phyloP scores from a whole-genome alignment of 2,113 vertebrate genomes.

The Leuciscus idus region DNA sequence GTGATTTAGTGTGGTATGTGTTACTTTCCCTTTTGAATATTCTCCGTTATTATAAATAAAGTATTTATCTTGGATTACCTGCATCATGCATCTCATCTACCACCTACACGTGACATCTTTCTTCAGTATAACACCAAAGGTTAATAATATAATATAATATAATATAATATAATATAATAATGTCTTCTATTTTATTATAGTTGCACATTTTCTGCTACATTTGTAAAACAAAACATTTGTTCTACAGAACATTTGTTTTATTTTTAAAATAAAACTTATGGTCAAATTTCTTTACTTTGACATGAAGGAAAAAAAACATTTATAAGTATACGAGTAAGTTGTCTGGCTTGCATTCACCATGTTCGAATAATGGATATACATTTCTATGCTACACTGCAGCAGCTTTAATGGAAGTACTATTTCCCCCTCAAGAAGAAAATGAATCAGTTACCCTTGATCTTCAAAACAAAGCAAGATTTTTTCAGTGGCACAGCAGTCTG shows the following conservation, averaged over 20 bases:
- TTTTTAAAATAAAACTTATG: neutral
- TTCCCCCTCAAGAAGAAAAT: slow-evolving; percentile 57
- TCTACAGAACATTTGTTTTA: neutral
- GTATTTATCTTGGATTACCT: too few species aligned
- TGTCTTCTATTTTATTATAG: too few species aligned
- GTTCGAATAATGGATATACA: neutral
- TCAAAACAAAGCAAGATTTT: slow-evolving; percentile 70
- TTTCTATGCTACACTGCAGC: neutral
- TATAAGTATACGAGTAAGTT: neutral
- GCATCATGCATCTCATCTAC: too few species aligned
- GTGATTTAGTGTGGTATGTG: too few species aligned
- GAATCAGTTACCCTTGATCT: slow-evolving; percentile 68
- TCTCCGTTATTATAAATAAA: too few species aligned
- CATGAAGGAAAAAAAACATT: neutral
- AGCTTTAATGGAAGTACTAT: neutral
- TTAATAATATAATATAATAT: too few species aligned
- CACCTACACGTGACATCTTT: too few species aligned
- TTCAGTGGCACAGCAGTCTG: slow-evolving; percentile 66
- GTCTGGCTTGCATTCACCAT: neutral
- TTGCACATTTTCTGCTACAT: too few species aligned
- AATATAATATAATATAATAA: too few species aligned
- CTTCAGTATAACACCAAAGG: too few species aligned
- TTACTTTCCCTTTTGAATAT: too few species aligned
- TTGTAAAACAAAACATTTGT: neutral
- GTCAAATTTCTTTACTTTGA: neutral